These are phyloP conservation scores for Aromia moschata DNA, from an alignment of 2,888 invertebrate genomes.

Conservation along the genomic window DNA sequence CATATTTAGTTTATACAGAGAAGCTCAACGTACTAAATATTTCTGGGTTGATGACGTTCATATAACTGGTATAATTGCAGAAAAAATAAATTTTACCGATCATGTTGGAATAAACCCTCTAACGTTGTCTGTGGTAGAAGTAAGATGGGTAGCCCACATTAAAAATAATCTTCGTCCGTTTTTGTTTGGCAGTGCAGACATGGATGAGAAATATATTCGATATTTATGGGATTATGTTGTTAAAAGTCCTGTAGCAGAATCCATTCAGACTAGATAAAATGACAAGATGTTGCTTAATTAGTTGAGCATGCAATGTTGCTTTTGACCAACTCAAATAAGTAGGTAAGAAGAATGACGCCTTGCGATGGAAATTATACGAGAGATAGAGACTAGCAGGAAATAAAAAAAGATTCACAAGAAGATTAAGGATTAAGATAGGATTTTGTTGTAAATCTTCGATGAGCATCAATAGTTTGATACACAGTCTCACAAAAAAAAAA, in stretches of 20 bases:
- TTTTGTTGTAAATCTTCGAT: no score
- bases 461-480: no score
- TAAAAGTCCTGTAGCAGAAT: conserved; percentile 6
- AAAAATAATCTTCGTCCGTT: not conserved
- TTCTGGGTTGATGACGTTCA: conserved; percentile 81
- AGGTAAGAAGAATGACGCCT: no score
- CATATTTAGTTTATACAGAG: conserved; percentile 62
- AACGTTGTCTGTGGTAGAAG: not conserved
- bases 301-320: no score
- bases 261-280: no score
- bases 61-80: conserved; percentile 70
- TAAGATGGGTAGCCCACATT: not conserved
- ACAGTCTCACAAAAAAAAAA: no score
- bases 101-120: conserved; percentile 59
- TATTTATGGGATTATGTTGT: conserved; percentile 10
- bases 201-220: conserved; percentile 2
- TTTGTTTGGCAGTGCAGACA: conserved; percentile 13
- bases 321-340: no score
- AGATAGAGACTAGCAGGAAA: no score
- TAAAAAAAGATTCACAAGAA: no score
- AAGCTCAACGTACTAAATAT: conserved; percentile 67
- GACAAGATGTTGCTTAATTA: no score
- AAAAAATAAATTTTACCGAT: conserved; percentile 64
- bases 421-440: no score
- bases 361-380: no score